These are phyloP conservation scores for Tricholauxania praeusta DNA, from an alignment of 2,888 invertebrate species.

Conservation along the genomic window DNA sequence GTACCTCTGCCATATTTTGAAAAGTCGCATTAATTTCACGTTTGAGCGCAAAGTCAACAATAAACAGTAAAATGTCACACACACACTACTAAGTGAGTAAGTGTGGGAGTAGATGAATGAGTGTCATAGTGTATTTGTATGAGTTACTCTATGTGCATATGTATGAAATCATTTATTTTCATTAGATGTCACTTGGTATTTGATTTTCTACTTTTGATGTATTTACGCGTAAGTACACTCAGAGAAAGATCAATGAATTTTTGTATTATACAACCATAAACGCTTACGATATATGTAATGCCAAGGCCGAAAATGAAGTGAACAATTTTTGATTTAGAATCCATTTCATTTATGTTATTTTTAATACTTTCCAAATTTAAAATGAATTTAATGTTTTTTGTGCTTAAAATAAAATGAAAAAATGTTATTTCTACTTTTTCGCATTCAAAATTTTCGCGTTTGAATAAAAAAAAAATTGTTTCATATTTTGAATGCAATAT, in stretches of 20 bases:
- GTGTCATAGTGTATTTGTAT: conserved; percentile 10
- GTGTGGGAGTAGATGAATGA: not conserved
- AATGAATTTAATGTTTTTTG: too few relatives aligned
- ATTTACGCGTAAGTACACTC: conserved; percentile 18
- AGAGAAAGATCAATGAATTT: not conserved
- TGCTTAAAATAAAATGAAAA: too few relatives aligned
- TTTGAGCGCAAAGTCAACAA: conserved; percentile 32
- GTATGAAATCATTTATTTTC: conserved; percentile 30
- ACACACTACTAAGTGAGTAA: conserved; percentile 6
- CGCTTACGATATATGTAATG: not conserved
- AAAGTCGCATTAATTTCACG: conserved; percentile 34
- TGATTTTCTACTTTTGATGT: not conserved
- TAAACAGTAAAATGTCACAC: conserved; percentile 22
- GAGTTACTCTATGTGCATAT: not conserved
- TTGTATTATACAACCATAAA: too few relatives aligned
- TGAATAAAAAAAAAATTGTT: too few relatives aligned
- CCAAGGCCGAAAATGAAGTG: not conserved
- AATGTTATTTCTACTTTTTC: too few relatives aligned
- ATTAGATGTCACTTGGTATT: conserved; percentile 12
- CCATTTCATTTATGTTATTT: too few relatives aligned
- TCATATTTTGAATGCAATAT: too few relatives aligned
- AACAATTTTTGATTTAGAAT: too few relatives aligned
- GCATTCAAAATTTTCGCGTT: too few relatives aligned
- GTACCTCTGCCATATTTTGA: not conserved
- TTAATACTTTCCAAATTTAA: too few relatives aligned